A percentile compares a stretch with the other conserved stretches of the same genome.
phyloP scores from a whole-genome alignment of 53 echinoderm and acorn worm species.

The Temnopleurus reevesii region DNA sequence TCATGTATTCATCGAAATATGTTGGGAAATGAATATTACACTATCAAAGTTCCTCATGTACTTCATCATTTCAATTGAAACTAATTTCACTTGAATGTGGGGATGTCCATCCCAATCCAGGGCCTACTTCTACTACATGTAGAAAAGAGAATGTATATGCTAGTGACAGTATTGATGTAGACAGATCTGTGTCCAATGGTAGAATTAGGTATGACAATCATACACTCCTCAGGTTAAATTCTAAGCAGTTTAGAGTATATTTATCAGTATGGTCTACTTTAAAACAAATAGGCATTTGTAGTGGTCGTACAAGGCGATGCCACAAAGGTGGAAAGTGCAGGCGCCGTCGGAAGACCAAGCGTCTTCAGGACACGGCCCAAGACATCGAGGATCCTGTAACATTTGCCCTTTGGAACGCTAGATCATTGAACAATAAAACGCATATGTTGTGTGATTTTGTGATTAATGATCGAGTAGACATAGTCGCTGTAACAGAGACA shows the following conservation, averaged over 20 bases:
- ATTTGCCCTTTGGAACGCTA: conserved; percentile 32
- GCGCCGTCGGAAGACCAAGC: conserved; percentile 23
- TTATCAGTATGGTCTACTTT: conserved; percentile 27
- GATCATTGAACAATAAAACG: conserved; percentile 28
- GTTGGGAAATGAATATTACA: no score
- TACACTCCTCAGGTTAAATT: neutral
- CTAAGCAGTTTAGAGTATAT: conserved; percentile 15
- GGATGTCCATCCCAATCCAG: no score
- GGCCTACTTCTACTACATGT: no score
- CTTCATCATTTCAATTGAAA: no score
- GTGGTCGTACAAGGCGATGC: neutral
- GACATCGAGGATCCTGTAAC: conserved; percentile 1
- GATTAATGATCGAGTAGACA: conserved; percentile 7
- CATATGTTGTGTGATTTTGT: conserved; percentile 3
- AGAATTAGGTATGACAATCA: neutral
- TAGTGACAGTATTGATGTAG: no score
- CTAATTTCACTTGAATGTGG: no score
- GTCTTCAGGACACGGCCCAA: neutral
- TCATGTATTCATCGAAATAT: no score
- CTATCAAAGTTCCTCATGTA: no score
- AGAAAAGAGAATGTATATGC: no score
- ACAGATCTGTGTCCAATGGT: neutral
- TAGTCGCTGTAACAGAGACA: conserved; percentile 20
- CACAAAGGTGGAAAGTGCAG: conserved; percentile 26
- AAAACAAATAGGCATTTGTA: neutral